A percentile compares a stretch with the other conserved stretches of the same genome.
phyloP scores from a whole-genome alignment of 2,113 vertebrate genomes.

The Microtus montanus region DNA sequence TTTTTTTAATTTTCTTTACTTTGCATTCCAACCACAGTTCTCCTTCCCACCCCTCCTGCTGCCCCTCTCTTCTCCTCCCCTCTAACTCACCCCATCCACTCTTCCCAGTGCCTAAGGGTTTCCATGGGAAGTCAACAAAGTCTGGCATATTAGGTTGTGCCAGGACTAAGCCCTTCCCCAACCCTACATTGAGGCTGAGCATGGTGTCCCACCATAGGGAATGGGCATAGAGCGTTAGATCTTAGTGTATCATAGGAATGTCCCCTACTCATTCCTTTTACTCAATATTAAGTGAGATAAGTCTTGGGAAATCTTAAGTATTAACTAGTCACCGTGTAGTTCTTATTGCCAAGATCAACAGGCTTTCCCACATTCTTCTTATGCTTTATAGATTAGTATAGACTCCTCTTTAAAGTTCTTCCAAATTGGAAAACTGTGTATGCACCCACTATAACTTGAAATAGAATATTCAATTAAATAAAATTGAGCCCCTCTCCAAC shows the following conservation, averaged over 20 bases:
- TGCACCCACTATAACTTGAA: not conserved
- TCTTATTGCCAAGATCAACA: not conserved
- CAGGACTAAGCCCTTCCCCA: too few species aligned
- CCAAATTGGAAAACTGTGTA: not conserved
- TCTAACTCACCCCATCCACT: too few species aligned
- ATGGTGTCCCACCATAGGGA: too few species aligned
- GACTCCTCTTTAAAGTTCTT: conserved; percentile 10
- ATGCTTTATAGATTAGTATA: not conserved
- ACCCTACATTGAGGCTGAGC: too few species aligned
- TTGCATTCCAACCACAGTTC: too few species aligned
- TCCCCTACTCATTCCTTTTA: not conserved
- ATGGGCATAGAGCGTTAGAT: too few species aligned
- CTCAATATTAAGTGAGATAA: not conserved
- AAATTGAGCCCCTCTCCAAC: not conserved
- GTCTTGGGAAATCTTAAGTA: not conserved
- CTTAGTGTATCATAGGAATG: not conserved
- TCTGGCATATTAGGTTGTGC: too few species aligned
- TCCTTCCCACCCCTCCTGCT: too few species aligned
- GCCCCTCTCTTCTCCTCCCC: too few species aligned
- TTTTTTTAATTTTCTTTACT: too few species aligned
- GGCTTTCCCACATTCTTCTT: not conserved
- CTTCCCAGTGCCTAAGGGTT: too few species aligned
- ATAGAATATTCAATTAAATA: not conserved
- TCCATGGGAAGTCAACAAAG: too few species aligned
- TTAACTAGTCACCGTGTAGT: not conserved